These are phyloP conservation scores for Oscheius sp. DNA, from an alignment of 2,888 invertebrate genomes.

Conservation along the genomic window DNA sequence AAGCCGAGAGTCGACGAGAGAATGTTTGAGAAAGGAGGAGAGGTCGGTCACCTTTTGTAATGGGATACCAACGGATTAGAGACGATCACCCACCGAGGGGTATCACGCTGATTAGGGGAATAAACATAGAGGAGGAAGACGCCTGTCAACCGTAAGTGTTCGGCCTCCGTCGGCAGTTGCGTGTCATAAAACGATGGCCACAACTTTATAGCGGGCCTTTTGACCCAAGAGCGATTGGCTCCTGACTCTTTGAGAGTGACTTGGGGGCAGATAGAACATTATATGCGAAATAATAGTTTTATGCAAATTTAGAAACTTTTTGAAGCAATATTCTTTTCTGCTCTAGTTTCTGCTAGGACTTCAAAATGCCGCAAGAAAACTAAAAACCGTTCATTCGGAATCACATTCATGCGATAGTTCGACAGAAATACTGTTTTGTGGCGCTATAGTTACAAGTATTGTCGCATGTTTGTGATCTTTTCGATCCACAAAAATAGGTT, in stretches of 20 bases:
- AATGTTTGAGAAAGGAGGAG: background rate
- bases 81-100: slow-evolving; percentile 3
- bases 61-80: slow-evolving; percentile 15
- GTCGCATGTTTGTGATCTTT: too few relatives aligned
- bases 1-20: background rate
- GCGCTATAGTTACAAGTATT: too few relatives aligned
- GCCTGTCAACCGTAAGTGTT: background rate
- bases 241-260: slow-evolving; percentile 3
- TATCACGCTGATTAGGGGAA: background rate
- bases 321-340: too few relatives aligned
- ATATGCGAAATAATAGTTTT: background rate
- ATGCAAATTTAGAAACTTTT: too few relatives aligned
- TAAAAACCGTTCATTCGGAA: too few relatives aligned
- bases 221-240: slow-evolving; percentile 25
- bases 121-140: background rate
- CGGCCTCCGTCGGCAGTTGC: slow-evolving; percentile 1
- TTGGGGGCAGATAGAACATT: background rate
- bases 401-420: too few relatives aligned
- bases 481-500: too few relatives aligned
- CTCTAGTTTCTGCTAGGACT: too few relatives aligned
- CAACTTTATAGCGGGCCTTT: slow-evolving; percentile 13
- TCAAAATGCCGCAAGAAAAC: too few relatives aligned
- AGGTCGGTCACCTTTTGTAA: slow-evolving; percentile 15
- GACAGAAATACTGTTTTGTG: too few relatives aligned
- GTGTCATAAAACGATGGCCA: background rate